Conservation (phyloP, 2,113 vertebrate genomes). For the Vimba vimba region DNA sequence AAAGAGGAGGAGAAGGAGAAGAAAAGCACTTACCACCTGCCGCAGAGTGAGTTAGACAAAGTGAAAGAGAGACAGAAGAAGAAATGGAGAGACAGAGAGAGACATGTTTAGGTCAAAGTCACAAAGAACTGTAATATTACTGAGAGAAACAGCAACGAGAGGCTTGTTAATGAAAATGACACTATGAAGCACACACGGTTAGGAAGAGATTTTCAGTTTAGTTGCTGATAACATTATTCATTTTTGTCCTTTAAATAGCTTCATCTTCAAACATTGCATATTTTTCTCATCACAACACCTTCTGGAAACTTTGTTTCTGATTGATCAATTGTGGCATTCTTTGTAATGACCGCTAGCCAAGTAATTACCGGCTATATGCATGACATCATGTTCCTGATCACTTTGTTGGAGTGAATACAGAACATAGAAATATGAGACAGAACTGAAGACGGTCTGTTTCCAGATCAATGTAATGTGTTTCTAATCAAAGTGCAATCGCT, state of each 20-base stretch:
- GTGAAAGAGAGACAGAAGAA: conserved; percentile 38
- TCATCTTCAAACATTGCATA: not conserved
- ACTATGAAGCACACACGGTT: not conserved
- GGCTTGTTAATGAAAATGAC: conserved; percentile 3
- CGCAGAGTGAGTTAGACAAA: conserved; percentile 35
- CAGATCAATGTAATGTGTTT: conserved; percentile 10
- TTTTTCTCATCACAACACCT: not conserved
- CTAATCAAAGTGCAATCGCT: conserved; percentile 5
- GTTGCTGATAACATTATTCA: not conserved
- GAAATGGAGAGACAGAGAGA: conserved; percentile 56
- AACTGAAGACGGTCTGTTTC: conserved; percentile 22
- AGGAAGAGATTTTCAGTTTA: not conserved
- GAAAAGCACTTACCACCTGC: conserved; percentile 65
- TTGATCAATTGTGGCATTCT: not conserved
- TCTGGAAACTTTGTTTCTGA: not conserved
- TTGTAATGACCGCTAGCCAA: not conserved
- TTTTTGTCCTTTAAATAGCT: not conserved
- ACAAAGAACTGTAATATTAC: not conserved
- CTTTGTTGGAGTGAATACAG: not conserved
- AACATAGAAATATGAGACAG: conserved; percentile 27
- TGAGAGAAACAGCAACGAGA: not conserved
- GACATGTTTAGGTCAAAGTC: conserved; percentile 57
- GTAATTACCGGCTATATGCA: not conserved
- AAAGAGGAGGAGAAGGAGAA: conserved; percentile 6
- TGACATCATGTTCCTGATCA: not conserved